These are phyloP conservation scores for Nephrotoma flavescens DNA, from an alignment of 2,888 invertebrate genomes.

Conservation along the genomic window DNA sequence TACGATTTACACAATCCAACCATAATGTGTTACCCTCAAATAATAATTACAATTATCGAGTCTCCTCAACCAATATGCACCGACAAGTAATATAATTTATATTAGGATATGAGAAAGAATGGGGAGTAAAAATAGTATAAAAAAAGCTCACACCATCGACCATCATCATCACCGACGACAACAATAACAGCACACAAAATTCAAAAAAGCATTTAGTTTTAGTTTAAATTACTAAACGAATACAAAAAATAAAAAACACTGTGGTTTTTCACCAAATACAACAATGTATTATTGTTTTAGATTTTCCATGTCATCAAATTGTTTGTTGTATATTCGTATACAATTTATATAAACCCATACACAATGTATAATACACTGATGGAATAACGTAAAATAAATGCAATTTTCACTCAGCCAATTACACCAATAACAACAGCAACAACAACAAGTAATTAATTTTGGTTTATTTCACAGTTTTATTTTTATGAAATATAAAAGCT, in stretches of 20 bases:
- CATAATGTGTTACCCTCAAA: neutral
- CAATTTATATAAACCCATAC: neutral
- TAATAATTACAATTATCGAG: neutral
- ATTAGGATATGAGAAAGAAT: neutral
- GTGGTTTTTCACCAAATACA: neutral
- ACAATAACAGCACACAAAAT: neutral
- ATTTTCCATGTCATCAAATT: neutral
- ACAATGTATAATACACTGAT: neutral
- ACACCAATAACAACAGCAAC: neutral
- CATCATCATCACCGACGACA: neutral
- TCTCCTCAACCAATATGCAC: neutral
- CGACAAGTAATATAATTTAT: neutral
- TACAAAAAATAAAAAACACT: neutral
- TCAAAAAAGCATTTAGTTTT: neutral
- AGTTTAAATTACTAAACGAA: neutral
- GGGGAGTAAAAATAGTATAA: neutral
- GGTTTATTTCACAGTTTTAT: neutral
- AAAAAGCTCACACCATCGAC: neutral
- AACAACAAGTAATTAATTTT: neutral
- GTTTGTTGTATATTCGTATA: neutral
- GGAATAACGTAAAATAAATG: neutral
- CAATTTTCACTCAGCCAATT: neutral
- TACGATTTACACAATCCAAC: neutral
- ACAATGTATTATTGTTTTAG: neutral
- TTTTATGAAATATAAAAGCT: neutral